Evolutionary conservation across 2,888 invertebrate species (phyloP).

Genomic region (Hypsopygia costalis): DNA sequence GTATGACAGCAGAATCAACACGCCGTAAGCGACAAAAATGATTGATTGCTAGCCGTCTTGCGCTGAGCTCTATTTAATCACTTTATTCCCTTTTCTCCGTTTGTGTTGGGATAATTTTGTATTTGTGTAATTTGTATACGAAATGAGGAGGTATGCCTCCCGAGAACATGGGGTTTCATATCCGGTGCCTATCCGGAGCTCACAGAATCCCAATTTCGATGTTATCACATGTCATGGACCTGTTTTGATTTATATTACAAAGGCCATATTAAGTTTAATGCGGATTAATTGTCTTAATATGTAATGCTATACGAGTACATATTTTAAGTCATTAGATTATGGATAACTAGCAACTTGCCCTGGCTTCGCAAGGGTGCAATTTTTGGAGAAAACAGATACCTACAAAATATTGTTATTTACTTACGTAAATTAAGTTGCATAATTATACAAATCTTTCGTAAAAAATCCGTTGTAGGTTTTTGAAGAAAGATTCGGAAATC

Average conservation of each 20-base stretch:
- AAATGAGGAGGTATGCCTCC: slow-evolving; percentile 68
- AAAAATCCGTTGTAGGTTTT: too few species aligned
- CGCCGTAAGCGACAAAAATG: slow-evolving; percentile 78
- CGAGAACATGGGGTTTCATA: slow-evolving; percentile 60
- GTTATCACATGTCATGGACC: slow-evolving; percentile 57
- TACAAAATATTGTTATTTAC: too few species aligned
- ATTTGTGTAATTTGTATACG: slow-evolving; percentile 79
- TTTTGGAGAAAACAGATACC: too few species aligned
- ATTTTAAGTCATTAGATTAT: too few species aligned
- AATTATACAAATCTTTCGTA: too few species aligned
- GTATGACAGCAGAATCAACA: slow-evolving; percentile 52
- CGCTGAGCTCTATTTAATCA: slow-evolving; percentile 81
- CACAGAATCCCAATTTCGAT: slow-evolving; percentile 52
- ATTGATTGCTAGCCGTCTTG: slow-evolving; percentile 80
- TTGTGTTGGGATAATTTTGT: slow-evolving; percentile 79
- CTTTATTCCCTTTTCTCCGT: slow-evolving; percentile 81
- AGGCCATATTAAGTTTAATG: background rate
- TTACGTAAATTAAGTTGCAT: too few species aligned
- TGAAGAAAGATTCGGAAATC: too few species aligned
- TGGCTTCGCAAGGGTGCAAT: too few species aligned
- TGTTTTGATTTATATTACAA: slow-evolving; percentile 39
- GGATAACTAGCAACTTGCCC: too few species aligned
- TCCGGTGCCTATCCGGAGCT: slow-evolving; percentile 59
- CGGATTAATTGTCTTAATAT: slow-evolving; percentile 4
- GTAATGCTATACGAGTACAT: too few species aligned